Percentiles rank a stretch among this genome's conserved stretches.
These are phyloP conservation scores for Fistularia commersonii DNA, from an alignment of 2,797 vertebrate species.

Conservation along the genomic window DNA sequence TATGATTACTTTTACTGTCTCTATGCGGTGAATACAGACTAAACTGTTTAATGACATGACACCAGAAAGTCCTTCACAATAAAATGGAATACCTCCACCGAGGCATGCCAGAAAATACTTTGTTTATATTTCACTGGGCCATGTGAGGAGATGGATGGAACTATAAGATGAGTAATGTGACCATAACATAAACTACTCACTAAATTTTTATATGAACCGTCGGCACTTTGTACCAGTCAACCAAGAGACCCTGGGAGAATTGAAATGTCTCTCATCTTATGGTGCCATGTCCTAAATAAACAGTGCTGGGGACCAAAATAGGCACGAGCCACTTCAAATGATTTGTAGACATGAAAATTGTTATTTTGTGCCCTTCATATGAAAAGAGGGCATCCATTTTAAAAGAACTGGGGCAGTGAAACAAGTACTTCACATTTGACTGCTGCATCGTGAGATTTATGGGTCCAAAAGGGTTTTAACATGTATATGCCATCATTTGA, in stretches of 20 bases:
- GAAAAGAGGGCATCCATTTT: slow-evolving; percentile 45
- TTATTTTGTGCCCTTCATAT: slow-evolving; percentile 55
- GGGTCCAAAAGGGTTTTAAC: slow-evolving; percentile 50
- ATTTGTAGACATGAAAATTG: slow-evolving; percentile 42
- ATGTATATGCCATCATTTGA: slow-evolving; percentile 55
- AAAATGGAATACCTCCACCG: slow-evolving; percentile 26
- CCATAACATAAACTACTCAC: slow-evolving; percentile 31
- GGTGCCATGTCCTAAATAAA: slow-evolving; percentile 39
- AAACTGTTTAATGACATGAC: slow-evolving; percentile 42
- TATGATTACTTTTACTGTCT: slow-evolving; percentile 41
- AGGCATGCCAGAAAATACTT: slow-evolving; percentile 42
- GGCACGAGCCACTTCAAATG: slow-evolving; percentile 54
- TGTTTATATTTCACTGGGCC: slow-evolving; percentile 46
- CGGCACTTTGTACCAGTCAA: slow-evolving; percentile 14
- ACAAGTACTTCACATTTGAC: slow-evolving; percentile 43
- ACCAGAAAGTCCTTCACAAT: slow-evolving; percentile 15
- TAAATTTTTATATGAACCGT: neutral
- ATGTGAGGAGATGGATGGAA: slow-evolving; percentile 37
- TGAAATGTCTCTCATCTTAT: slow-evolving; percentile 48
- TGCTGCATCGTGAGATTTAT: slow-evolving; percentile 57
- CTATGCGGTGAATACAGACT: slow-evolving; percentile 51
- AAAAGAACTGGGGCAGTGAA: slow-evolving; percentile 26
- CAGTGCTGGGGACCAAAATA: slow-evolving; percentile 42
- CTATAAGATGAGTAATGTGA: slow-evolving; percentile 55
- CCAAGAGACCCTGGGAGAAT: slow-evolving; percentile 18